Evolutionary conservation across 2,797 vertebrate genomes (phyloP).

Genomic region (Rhynchonycteris naso): DNA sequence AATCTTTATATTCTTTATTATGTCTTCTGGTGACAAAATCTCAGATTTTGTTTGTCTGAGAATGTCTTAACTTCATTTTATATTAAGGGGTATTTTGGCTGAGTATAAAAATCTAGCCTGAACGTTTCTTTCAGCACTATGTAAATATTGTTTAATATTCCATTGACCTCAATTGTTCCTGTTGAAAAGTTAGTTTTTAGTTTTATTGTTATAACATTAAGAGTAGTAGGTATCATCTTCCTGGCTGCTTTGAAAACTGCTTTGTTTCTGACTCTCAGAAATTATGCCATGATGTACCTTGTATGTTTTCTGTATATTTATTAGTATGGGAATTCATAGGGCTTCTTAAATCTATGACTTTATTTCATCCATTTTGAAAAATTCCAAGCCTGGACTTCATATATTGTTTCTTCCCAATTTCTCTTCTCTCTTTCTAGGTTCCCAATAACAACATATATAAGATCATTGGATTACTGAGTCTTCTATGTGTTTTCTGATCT

Average conservation of each 20-base stretch:
- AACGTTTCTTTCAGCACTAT: neutral
- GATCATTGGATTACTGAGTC: neutral
- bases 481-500: neutral
- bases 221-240: neutral
- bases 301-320: neutral
- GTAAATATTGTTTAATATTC: neutral
- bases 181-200: neutral
- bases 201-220: slow-evolving; percentile 23
- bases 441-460: neutral
- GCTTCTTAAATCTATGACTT: neutral
- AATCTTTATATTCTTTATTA: neutral
- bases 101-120: neutral
- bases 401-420: neutral
- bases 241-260: neutral
- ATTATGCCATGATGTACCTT: neutral
- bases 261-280: slow-evolving; percentile 2
- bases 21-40: neutral
- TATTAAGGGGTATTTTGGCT: neutral
- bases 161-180: neutral
- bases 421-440: neutral
- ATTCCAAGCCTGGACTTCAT: slow-evolving; percentile 31
- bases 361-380: slow-evolving; percentile 18
- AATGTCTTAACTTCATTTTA: slow-evolving; percentile 37
- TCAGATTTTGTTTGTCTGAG: neutral
- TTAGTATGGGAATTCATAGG: neutral